Percentiles rank a stretch among this genome's conserved stretches.
These are phyloP conservation scores for Aldrovandia affinis DNA, from an alignment of 2,797 vertebrate species.

Conservation along the genomic window DNA sequence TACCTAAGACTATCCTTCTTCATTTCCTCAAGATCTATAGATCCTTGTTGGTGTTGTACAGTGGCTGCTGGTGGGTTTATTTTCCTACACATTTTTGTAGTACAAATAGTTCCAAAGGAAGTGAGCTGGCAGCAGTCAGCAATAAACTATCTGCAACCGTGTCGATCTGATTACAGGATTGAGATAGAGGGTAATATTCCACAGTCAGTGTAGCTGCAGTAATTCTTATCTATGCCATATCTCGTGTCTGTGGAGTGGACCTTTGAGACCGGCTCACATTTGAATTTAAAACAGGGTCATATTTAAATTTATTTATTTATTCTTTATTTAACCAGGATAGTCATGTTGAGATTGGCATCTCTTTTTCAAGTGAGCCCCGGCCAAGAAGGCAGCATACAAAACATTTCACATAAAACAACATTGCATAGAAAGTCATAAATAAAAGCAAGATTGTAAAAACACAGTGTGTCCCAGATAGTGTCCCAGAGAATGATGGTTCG, in stretches of 20 bases:
- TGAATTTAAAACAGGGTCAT: neutral
- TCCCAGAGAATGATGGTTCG: no score
- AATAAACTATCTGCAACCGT: neutral
- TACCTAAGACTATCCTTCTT: neutral
- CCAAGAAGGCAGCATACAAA: no score
- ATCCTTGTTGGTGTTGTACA: neutral
- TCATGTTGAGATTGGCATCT: no score
- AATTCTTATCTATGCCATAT: constrained; percentile 13
- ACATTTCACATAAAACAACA: no score
- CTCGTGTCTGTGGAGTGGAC: neutral
- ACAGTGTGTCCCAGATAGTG: no score
- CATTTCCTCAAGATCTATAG: neutral
- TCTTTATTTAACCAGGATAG: no score
- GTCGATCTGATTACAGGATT: neutral
- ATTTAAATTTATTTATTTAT: no score
- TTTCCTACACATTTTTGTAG: neutral
- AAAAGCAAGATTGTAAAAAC: no score
- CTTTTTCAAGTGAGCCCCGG: no score
- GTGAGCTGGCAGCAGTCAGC: no score
- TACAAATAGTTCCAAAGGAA: neutral
- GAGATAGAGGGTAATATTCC: neutral
- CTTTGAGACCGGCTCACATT: neutral
- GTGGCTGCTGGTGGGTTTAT: neutral
- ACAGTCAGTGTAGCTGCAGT: neutral
- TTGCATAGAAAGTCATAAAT: no score